Evolutionary conservation across 1,140 invertebrate genomes (phyloP), one percentile per base, ranked within the genome.

Genomic region (Lithobius niger): DNA sequence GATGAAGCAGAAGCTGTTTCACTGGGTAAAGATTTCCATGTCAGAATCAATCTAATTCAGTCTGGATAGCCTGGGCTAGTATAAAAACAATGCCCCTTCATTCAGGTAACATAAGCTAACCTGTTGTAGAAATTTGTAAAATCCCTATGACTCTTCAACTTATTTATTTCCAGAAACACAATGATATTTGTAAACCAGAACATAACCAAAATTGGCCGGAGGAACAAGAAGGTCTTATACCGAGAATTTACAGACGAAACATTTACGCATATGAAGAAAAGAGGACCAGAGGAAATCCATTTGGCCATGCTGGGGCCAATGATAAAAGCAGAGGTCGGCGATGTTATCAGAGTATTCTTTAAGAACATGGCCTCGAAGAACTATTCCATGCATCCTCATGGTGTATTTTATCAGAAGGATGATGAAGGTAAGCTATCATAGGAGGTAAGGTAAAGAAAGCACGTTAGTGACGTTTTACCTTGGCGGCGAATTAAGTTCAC

Each of bases 241-340:
- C n/a, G 63, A 16, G 62, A 68, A 56, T 69, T 64, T 57, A 67
- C 64, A 10, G 66, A 69, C 55, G 48, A 42, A 15, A 63, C 57
- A 10, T 69, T 68, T 49, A 60, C 49, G 6, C 47, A 48, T 10
- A 52, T 57, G 27, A 66, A 62, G 55, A 53, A 54, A 2, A 48
- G 64, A 13, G 55, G 45, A 1, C 54, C 24, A 2, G 45, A 55
- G 15, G 64, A 67, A 25, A 49, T 52, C 4, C 64, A 67, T 49
- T 54, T 67, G 3, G 62, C 56, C 1, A 44, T 69, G 19, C 51
- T 67, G 6, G 67, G 67, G 4, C 67, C 67, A 1, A 59, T 65
- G 27, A 66, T 69, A 31, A 62, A 62, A 19, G 67, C 60, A 0
- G 65, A 69, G 55, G 64, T 69, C n/a, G 64, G 65, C 2, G 67